Percentiles rank a stretch among this genome's conserved stretches.
phyloP scores from a whole-genome alignment of 2,113 vertebrate genomes.

The Turnix velox region DNA sequence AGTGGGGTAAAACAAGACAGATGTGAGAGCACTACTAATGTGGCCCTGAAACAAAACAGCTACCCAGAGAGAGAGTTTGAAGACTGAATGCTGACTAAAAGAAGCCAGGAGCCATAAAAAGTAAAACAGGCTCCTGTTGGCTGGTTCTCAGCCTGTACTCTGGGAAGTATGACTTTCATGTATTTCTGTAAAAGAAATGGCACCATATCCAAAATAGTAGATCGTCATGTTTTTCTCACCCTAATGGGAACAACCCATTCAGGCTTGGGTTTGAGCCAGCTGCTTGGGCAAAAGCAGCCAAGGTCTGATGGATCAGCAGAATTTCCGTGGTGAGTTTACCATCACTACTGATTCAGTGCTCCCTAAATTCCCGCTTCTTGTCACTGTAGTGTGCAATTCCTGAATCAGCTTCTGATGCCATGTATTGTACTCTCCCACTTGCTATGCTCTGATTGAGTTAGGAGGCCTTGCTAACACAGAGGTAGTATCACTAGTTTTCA shows the following conservation, averaged over 20 bases:
- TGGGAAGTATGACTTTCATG: background rate
- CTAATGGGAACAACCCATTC: background rate
- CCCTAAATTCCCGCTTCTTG: background rate
- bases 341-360: background rate
- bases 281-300: background rate
- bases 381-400: background rate
- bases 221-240: background rate
- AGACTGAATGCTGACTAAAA: slow-evolving; percentile 22
- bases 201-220: background rate
- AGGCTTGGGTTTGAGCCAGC: background rate
- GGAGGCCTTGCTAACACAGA: background rate
- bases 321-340: background rate
- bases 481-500: background rate
- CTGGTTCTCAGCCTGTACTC: background rate
- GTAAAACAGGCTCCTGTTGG: slow-evolving; percentile 7
- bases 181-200: background rate
- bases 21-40: slow-evolving; percentile 25
- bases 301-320: background rate
- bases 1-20: slow-evolving; percentile 31
- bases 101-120: slow-evolving; percentile 15
- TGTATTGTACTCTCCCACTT: background rate
- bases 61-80: slow-evolving; percentile 29
- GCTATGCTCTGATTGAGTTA: slow-evolving; percentile 18
- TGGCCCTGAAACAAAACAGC: slow-evolving; percentile 35
- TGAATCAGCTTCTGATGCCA: background rate